A percentile compares a stretch with the other conserved stretches of the same genome.
Conservation (phyloP, 2,113 vertebrate genomes). For the Nannospalax galili region DNA sequence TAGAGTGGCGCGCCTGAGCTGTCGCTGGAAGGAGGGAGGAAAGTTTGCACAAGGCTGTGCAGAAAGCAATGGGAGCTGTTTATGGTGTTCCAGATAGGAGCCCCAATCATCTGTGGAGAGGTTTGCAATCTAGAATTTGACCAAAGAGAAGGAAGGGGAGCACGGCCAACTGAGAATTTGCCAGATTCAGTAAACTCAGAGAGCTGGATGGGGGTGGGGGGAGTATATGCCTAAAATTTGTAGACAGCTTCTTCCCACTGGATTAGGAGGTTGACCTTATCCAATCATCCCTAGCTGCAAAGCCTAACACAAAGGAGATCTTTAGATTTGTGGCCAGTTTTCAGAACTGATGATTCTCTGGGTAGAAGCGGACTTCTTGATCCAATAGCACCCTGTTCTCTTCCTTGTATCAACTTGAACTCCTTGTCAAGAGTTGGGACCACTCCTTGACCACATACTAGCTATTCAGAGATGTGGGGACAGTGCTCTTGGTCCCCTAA, state of each 20-base stretch:
- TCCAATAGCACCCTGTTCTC: not conserved
- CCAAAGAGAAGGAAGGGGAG: not conserved
- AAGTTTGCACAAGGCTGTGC: not conserved
- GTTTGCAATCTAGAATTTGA: not conserved
- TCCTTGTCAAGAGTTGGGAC: not conserved
- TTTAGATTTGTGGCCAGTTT: not conserved
- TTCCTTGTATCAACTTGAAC: not conserved
- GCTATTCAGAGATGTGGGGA: not conserved
- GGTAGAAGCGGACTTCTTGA: not conserved
- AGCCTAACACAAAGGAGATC: not conserved
- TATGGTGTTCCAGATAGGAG: no score
- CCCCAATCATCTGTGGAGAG: not conserved
- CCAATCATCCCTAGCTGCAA: not conserved
- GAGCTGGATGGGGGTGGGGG: not conserved
- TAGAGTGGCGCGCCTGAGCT: accelerated
- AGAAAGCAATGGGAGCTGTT: not conserved
- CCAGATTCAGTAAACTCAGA: not conserved
- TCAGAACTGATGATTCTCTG: not conserved
- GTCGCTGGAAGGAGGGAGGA: not conserved
- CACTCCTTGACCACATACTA: not conserved
- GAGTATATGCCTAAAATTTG: not conserved
- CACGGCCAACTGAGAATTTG: not conserved
- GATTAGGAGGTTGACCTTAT: not conserved
- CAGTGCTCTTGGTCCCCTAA: not conserved
- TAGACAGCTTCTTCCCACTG: not conserved